Conservation (phyloP, 2,888 invertebrate species). For the Digitonthophagus gazella region DNA sequence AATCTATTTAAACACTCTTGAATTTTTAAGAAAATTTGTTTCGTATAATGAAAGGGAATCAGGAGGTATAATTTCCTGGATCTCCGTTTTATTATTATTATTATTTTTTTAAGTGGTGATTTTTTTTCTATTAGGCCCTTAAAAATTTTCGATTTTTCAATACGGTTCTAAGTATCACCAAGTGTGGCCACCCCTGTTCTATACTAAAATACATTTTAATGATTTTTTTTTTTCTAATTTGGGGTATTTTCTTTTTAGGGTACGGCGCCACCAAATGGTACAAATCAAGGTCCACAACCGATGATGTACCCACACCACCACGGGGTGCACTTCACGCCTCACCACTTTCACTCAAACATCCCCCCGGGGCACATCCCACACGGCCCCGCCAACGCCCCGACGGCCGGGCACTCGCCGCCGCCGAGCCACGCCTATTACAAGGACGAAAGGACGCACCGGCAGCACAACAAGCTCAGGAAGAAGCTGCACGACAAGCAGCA, state of each 20-base stretch:
- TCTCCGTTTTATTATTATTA: no score
- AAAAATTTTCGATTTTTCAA: no score
- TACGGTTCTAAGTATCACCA: no score
- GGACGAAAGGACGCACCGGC: slow-evolving; percentile 76
- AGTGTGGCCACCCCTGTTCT: no score
- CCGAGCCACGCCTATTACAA: slow-evolving; percentile 62
- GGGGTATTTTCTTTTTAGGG: slow-evolving; percentile 54
- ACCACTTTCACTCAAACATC: slow-evolving; percentile 56
- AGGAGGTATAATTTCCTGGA: no score
- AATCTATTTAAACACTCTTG: no score
- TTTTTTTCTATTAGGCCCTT: no score
- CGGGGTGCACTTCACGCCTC: slow-evolving; percentile 48
- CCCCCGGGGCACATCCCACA: slow-evolving; percentile 53
- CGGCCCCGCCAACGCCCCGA: slow-evolving; percentile 55
- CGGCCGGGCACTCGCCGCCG: slow-evolving; percentile 67
- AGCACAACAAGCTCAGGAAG: slow-evolving; percentile 73
- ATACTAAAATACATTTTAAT: no score
- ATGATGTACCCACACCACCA: slow-evolving; percentile 63
- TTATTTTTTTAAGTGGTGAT: no score
- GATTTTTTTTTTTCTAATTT: no score
- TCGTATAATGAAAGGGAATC: no score
- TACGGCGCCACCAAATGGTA: slow-evolving; percentile 69
- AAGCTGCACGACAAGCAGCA: slow-evolving; percentile 62
- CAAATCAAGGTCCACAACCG: slow-evolving; percentile 67
- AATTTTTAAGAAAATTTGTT: no score